Base-by-base conservation (phyloP, 2,797 vertebrate species). In the Sebastes kiyomatsui region DNA sequence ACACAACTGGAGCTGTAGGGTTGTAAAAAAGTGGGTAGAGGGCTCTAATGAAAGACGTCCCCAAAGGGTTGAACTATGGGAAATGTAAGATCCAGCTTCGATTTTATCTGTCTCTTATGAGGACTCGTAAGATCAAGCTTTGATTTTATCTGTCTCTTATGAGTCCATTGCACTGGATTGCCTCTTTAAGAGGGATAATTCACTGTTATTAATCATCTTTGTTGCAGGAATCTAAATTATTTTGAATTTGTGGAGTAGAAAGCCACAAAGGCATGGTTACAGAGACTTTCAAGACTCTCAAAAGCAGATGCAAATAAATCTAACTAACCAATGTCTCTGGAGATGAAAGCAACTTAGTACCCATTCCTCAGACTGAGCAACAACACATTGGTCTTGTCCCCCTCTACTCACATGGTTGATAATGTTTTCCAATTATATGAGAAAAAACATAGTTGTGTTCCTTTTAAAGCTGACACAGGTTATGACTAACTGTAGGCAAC, bases 281-380 rank as follows among this genome's bases (percentile, higher is more conserved):
- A 71, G n/a, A 73, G 56, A 71, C 35, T 64, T 52, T 0, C 30
- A 30, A 30, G 30, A 30, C 6, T 30, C 20, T 71, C 38, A 38
- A 11, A 66, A 42, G 13, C 42, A 83, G 65, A 79, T 8, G 20
- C 49, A 67, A 59, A 65, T 64, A 52, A 72, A 54, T 79, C 64
- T 32, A 52, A 58, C 12, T 30, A 35, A 67, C 54, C 12, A 11
- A 13, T 3, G 32, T 68, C 65, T 75, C 66, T 52, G 27, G 49
- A 82, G 42, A 75, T 81, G 65, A 81, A 76, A 82, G 33, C 28
- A 20, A n/a, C 42, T 30, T 8, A 6, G 13, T 30, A n/a, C 6
- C 16, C 54, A 67, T 56, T 68, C 9, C 20, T 72, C 54, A 58
- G 7, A n/a, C 33, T 33, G 10, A 77, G 35, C 22, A 46, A 13